phyloP scores from a whole-genome alignment of 1,140 invertebrate genomes.

The Rhyzopertha dominica region DNA sequence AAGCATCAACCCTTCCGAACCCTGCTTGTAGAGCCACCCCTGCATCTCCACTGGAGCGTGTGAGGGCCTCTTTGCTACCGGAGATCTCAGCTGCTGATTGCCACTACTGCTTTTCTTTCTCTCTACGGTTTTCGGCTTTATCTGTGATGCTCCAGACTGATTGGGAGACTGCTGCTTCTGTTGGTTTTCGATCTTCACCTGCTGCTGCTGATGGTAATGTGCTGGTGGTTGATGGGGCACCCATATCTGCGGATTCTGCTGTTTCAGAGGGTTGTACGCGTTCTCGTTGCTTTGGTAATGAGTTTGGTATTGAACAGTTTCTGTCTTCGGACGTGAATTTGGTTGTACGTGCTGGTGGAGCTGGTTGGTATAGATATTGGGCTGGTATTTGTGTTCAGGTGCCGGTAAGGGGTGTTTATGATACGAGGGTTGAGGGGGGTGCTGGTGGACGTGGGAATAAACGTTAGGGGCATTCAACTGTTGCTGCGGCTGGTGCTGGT shows the following conservation, averaged over 20 bases:
- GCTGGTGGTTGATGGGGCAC: constrained; percentile 32
- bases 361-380: constrained; percentile 22
- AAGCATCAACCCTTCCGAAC: constrained; percentile 82
- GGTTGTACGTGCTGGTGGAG: constrained; percentile 27
- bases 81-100: constrained; percentile 61
- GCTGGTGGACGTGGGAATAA: constrained; percentile 27
- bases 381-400: constrained; percentile 31
- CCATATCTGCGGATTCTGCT: constrained; percentile 35
- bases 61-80: constrained; percentile 69
- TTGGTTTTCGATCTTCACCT: constrained; percentile 22
- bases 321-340: constrained; percentile 26
- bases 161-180: constrained; percentile 38
- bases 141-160: constrained; percentile 15
- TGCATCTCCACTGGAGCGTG: constrained; percentile 74
- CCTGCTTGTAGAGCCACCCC: constrained; percentile 90
- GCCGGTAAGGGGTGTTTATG: constrained; percentile 15
- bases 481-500: constrained; percentile 26
- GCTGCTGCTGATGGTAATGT: constrained; percentile 37
- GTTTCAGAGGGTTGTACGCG: constrained; percentile 15
- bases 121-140: constrained; percentile 22
- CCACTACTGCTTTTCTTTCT: constrained; percentile 49
- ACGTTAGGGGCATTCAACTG: constrained; percentile 24
- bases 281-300: constrained; percentile 9
- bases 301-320: constrained; percentile 12
- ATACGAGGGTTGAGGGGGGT: constrained; percentile 23